These are phyloP conservation scores for Corythoichthys intestinalis DNA, from an alignment of 2,113 vertebrate species.

Conservation along the genomic window DNA sequence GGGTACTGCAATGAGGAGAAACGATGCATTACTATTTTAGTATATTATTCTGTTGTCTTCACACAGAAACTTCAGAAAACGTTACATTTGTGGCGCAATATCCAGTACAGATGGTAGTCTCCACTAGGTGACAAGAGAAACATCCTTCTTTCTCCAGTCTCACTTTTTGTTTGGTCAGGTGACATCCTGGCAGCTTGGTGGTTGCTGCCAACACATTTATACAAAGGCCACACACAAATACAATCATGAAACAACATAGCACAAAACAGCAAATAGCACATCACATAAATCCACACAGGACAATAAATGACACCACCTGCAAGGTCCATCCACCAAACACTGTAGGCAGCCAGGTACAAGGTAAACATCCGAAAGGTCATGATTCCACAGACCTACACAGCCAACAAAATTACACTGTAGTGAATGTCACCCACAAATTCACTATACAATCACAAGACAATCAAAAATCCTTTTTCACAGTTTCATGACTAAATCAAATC, in stretches of 20 bases:
- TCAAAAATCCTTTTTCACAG: neutral
- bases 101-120: constrained; percentile 6
- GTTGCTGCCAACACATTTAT: neutral
- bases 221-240: neutral
- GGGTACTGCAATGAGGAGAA: constrained; percentile 6
- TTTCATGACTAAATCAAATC: neutral
- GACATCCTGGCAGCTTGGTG: neutral
- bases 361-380: neutral
- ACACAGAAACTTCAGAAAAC: neutral
- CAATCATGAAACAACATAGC: neutral
- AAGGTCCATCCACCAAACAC: neutral
- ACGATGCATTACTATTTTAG: neutral
- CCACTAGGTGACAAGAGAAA: neutral
- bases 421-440: neutral
- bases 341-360: neutral
- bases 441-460: neutral
- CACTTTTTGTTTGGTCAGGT: neutral
- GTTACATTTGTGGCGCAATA: constrained; percentile 3
- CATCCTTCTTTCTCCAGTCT: constrained; percentile 10
- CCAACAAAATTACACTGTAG: neutral
- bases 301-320: neutral
- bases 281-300: neutral
- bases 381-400: neutral
- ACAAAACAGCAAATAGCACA: neutral
- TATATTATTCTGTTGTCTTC: neutral